Percentiles rank a stretch among this genome's conserved stretches.
Conservation (phyloP, 1,140 invertebrate species). For the Aradophagus sp. region DNA sequence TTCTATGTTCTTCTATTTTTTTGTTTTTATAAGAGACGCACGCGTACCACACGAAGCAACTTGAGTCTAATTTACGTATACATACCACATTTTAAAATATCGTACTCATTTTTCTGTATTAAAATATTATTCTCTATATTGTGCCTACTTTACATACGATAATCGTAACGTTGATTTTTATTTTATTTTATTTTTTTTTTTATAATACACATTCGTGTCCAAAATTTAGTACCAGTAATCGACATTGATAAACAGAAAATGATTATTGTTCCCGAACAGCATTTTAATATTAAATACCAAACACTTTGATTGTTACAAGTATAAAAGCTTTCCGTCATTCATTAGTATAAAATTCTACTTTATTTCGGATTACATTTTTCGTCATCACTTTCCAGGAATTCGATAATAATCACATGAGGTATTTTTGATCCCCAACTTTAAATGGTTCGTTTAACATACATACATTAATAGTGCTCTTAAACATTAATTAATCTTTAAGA, state of each 20-base stretch:
- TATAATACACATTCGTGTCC: conserved; percentile 64
- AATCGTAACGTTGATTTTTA: conserved; percentile 52
- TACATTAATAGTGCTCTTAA: too few relatives aligned
- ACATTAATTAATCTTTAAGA: too few relatives aligned
- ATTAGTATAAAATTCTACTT: too few relatives aligned
- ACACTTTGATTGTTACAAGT: too few relatives aligned
- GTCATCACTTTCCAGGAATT: not conserved
- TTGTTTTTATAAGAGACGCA: conserved; percentile 36
- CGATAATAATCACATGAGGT: too few relatives aligned
- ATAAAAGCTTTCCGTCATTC: too few relatives aligned
- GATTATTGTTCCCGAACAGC: too few relatives aligned
- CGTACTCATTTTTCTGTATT: conserved; percentile 61
- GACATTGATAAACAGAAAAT: conserved; percentile 47
- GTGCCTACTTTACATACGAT: conserved; percentile 62
- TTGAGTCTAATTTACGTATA: conserved; percentile 47
- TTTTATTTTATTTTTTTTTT: conserved; percentile 19
- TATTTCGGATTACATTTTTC: too few relatives aligned
- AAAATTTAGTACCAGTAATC: conserved; percentile 42
- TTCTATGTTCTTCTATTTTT: conserved; percentile 2
- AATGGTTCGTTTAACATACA: too few relatives aligned
- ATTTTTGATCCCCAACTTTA: too few relatives aligned
- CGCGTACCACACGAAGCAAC: conserved; percentile 61
- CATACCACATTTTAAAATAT: conserved; percentile 51
- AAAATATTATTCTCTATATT: conserved; percentile 70
- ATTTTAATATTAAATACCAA: too few relatives aligned